Evolutionary conservation across 1,140 invertebrate species (phyloP).

Genomic region (Maconellicoccus hirsutus): DNA sequence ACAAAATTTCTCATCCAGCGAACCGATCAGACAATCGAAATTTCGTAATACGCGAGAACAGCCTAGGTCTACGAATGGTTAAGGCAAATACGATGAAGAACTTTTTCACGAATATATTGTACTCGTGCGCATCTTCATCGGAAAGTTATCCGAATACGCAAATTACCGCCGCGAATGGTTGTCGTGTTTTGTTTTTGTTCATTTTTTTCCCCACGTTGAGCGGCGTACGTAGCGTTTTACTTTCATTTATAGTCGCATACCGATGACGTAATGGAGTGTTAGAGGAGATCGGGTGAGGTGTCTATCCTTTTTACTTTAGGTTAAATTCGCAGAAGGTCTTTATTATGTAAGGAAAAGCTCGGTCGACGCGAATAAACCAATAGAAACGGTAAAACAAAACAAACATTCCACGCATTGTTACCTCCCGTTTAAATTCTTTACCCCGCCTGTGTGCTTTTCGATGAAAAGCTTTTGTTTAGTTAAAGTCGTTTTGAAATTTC

Average conservation of each 20-base stretch:
- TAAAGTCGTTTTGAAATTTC: constrained; percentile 18
- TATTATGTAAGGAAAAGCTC: constrained; percentile 22
- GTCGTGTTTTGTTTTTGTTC: not conserved
- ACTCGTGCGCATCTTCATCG: not conserved
- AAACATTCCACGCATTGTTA: constrained; percentile 22
- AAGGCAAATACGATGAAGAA: too few species aligned
- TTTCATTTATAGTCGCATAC: constrained; percentile 12
- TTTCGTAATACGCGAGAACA: too few species aligned
- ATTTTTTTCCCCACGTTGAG: not conserved
- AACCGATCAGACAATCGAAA: too few species aligned
- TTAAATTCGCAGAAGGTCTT: constrained; percentile 21
- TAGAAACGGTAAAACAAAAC: constrained; percentile 21
- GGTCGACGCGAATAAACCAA: constrained; percentile 21
- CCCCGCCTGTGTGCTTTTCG: constrained; percentile 4
- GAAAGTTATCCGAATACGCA: not conserved
- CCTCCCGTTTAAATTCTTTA: constrained; percentile 21
- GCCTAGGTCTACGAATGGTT: too few species aligned
- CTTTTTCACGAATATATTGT: not conserved
- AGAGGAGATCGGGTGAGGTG: constrained; percentile 15
- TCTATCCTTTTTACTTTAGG: constrained; percentile 14
- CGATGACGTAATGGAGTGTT: constrained; percentile 22
- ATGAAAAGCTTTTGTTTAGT: constrained; percentile 21
- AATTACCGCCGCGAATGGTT: not conserved
- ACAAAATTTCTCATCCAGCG: too few species aligned
- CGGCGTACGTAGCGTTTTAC: not conserved